Conservation (phyloP, 2,888 invertebrate species). For the Tanypteryx hageni region DNA sequence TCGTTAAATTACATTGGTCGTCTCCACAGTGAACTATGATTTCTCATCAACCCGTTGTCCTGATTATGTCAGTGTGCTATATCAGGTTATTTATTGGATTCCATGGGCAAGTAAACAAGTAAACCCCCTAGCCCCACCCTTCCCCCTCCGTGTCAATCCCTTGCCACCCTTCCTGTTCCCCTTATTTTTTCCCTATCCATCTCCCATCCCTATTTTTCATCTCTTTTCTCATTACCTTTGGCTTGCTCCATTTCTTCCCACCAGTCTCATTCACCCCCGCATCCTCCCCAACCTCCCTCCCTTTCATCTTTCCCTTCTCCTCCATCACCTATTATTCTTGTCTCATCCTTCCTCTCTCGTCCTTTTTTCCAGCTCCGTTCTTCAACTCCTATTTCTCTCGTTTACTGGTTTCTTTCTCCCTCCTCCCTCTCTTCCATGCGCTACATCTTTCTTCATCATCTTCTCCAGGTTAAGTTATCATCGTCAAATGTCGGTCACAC, state of each 20-base stretch:
- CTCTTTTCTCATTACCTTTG: slow-evolving; percentile 44
- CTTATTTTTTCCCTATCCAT: background rate
- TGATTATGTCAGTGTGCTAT: background rate
- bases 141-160: background rate
- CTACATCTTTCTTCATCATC: no score
- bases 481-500: no score
- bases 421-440: background rate
- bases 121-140: background rate
- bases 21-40: background rate
- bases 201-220: slow-evolving; percentile 48
- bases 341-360: background rate
- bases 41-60: background rate
- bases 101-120: slow-evolving; percentile 9
- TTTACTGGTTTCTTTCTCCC: background rate
- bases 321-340: background rate
- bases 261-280: background rate
- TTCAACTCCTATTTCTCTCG: background rate
- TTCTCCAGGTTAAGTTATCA: no score
- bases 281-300: background rate
- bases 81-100: slow-evolving; percentile 34
- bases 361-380: background rate
- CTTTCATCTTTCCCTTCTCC: background rate
- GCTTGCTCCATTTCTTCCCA: slow-evolving; percentile 33
- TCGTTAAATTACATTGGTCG: background rate
- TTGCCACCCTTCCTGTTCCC: background rate